Percentiles rank a stretch among this genome's conserved stretches.
phyloP scores from a whole-genome alignment of 2,888 invertebrate species.

The Nomada fucata region DNA sequence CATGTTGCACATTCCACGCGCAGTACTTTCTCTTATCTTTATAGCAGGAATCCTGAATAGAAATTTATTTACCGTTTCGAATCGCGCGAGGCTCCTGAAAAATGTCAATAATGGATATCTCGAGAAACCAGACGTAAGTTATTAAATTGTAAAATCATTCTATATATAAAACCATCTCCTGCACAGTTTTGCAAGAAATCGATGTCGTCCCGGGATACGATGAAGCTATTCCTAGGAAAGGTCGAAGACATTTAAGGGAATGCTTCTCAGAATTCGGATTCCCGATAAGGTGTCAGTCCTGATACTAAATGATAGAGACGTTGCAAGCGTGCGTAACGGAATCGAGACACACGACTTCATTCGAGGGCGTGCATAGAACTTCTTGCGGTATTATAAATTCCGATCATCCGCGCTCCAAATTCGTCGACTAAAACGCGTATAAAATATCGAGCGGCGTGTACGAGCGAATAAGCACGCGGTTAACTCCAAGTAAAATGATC shows the following conservation, averaged over 20 bases:
- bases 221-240: not conserved
- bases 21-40: not conserved
- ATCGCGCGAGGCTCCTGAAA: too few relatives aligned
- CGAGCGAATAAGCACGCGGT: constrained; percentile 21
- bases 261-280: not conserved
- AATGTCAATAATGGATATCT: too few relatives aligned
- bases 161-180: too few relatives aligned
- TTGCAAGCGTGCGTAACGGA: not conserved
- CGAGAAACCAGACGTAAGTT: too few relatives aligned
- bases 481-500: constrained; percentile 38
- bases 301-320: not conserved
- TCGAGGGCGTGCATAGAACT: not conserved
- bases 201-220: not conserved
- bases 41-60: not conserved
- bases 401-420: constrained; percentile 1
- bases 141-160: too few relatives aligned
- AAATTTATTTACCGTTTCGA: not conserved
- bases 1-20: not conserved
- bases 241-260: not conserved
- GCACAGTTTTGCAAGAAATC: not conserved
- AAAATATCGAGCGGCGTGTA: constrained; percentile 22
- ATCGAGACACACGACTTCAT: not conserved
- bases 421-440: constrained; percentile 5
- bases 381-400: constrained; percentile 7
- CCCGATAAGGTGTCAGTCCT: not conserved